These are phyloP conservation scores for Dysdera silvatica DNA, from an alignment of 1,140 invertebrate genomes.

Conservation along the genomic window DNA sequence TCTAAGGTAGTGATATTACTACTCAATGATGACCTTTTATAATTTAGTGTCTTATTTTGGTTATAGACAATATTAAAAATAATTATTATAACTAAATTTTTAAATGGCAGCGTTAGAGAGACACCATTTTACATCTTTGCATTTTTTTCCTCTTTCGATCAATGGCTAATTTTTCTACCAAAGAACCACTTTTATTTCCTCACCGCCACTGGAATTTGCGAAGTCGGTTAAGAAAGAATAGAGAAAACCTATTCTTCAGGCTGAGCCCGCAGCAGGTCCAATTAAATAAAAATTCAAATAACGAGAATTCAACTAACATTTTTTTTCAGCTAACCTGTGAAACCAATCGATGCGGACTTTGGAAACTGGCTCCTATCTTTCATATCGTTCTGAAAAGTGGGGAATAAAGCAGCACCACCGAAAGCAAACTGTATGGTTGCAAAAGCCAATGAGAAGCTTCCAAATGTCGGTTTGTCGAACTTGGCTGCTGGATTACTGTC, in stretches of 20 bases:
- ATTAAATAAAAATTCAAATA: neutral
- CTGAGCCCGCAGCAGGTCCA: neutral
- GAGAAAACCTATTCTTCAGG: neutral
- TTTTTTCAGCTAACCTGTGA: slow-evolving; percentile 47
- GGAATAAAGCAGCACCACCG: slow-evolving; percentile 59
- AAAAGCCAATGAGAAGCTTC: slow-evolving; percentile 54
- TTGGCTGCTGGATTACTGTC: neutral
- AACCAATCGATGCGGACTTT: slow-evolving; percentile 48
- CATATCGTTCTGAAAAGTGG: slow-evolving; percentile 64
- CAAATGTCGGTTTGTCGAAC: slow-evolving; percentile 34
- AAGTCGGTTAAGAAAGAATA: neutral
- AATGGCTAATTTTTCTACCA: neutral
- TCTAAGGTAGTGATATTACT: too few species aligned
- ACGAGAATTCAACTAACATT: too few species aligned
- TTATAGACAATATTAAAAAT: too few species aligned
- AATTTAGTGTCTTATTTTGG: too few species aligned
- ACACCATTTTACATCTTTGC: too few species aligned
- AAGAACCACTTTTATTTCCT: neutral
- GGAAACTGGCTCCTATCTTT: slow-evolving; percentile 51
- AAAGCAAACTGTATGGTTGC: slow-evolving; percentile 59
- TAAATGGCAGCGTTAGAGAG: too few species aligned
- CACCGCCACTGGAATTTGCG: neutral
- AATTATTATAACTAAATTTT: too few species aligned
- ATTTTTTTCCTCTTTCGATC: too few species aligned
- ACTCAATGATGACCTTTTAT: too few species aligned